phyloP scores from a whole-genome alignment of 2,888 invertebrate species.

The Drosophila nr. medialis region DNA sequence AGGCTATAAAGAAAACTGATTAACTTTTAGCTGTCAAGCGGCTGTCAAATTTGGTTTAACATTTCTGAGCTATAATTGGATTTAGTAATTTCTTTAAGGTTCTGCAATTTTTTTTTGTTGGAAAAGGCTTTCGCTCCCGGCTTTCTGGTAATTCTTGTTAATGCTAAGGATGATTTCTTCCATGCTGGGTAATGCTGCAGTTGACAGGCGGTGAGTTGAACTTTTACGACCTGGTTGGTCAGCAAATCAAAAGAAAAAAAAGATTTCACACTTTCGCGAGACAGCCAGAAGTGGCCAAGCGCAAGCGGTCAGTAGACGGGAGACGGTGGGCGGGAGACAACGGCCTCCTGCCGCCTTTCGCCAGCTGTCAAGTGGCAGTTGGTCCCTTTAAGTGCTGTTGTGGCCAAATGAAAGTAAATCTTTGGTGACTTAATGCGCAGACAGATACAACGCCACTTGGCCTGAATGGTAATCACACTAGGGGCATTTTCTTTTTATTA shows the following conservation, averaged over 20 bases:
- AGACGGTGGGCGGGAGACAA: background rate
- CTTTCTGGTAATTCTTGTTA: conserved; percentile 18
- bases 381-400: conserved; percentile 57
- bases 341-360: conserved; percentile 55
- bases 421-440: conserved; percentile 51
- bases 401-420: conserved; percentile 73
- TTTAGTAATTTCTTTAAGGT: conserved; percentile 16
- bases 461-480: conserved; percentile 76
- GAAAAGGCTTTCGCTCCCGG: conserved; percentile 12
- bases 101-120: conserved; percentile 6
- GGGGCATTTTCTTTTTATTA: conserved; percentile 45
- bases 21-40: background rate
- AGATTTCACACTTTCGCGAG: conserved; percentile 44
- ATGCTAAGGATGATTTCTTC: conserved; percentile 9
- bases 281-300: conserved; percentile 13
- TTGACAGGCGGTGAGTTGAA: conserved; percentile 22
- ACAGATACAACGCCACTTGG: conserved; percentile 40
- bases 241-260: conserved; percentile 17
- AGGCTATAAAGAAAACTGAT: background rate
- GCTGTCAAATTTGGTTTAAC: conserved; percentile 5
- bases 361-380: conserved; percentile 70
- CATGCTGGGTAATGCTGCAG: background rate
- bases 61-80: conserved; percentile 21
- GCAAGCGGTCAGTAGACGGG: background rate
- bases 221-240: conserved; percentile 7